These are phyloP conservation scores for Autographa pulchrina DNA, from an alignment of 2,888 invertebrate genomes.

Conservation along the genomic window DNA sequence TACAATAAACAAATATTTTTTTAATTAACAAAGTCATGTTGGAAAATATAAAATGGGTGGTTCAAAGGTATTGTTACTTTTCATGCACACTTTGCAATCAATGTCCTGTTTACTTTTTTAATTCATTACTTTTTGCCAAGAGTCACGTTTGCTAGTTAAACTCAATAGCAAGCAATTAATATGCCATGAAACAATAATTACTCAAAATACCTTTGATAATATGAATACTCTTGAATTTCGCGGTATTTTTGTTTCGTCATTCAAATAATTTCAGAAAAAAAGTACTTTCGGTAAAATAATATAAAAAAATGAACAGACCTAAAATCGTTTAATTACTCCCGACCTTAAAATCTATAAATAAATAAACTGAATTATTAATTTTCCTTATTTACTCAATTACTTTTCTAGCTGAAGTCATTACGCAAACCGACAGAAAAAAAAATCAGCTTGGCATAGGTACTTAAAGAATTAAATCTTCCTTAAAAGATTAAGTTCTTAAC, in stretches of 20 bases:
- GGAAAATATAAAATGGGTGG: not conserved
- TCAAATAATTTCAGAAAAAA: too few species aligned
- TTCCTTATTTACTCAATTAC: too few species aligned
- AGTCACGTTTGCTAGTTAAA: conserved; percentile 1
- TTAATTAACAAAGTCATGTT: not conserved
- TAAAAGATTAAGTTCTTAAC: not conserved
- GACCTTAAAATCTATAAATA: too few species aligned
- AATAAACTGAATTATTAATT: too few species aligned
- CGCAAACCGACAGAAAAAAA: too few species aligned
- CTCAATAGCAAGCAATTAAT: not conserved
- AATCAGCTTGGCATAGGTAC: not conserved
- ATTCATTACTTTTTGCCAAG: not conserved
- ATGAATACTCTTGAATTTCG: not conserved
- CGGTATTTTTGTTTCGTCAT: not conserved
- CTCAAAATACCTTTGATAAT: conserved; percentile 9
- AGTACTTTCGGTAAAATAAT: too few species aligned
- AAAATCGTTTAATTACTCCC: too few species aligned
- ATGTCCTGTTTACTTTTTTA: not conserved
- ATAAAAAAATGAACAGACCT: too few species aligned
- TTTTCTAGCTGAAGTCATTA: too few species aligned
- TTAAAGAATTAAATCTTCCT: not conserved
- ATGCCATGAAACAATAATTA: conserved; percentile 13
- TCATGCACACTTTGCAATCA: conserved; percentile 11
- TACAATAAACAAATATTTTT: not conserved
- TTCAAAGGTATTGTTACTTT: not conserved